phyloP scores from a whole-genome alignment of 2,113 vertebrate species.

The Chroicocephalus ridibundus region DNA sequence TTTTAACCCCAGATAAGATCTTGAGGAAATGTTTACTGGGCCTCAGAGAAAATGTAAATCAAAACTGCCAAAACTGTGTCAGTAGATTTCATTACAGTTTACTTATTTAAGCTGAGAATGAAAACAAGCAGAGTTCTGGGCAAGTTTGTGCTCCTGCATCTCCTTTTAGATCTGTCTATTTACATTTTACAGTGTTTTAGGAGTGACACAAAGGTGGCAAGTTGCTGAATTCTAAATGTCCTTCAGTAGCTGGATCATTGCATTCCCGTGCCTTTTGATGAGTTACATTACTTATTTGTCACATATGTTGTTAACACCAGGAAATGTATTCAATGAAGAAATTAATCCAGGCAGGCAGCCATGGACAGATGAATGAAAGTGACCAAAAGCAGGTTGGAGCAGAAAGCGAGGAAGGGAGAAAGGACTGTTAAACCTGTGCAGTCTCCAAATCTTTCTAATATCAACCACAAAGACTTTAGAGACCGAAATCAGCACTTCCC shows the following conservation, averaged over 20 bases:
- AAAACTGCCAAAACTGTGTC: constrained; percentile 15
- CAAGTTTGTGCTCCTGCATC: background rate
- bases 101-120: background rate
- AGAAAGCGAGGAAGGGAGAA: constrained; percentile 37
- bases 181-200: constrained; percentile 44
- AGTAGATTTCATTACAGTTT: constrained; percentile 29
- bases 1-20: constrained; percentile 41
- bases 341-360: constrained; percentile 72
- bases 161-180: constrained; percentile 9
- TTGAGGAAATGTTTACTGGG: constrained; percentile 28
- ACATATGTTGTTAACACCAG: constrained; percentile 74
- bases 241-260: constrained; percentile 72
- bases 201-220: constrained; percentile 45
- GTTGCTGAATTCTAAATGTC: constrained; percentile 69
- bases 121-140: constrained; percentile 25
- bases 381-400: constrained; percentile 65
- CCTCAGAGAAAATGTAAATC: constrained; percentile 24
- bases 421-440: constrained; percentile 21
- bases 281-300: constrained; percentile 78
- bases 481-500: background rate
- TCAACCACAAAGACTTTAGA: constrained; percentile 37
- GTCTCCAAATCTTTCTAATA: constrained; percentile 36
- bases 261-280: constrained; percentile 72
- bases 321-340: constrained; percentile 70
- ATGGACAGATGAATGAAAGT: constrained; percentile 70